Base-by-base conservation (phyloP, 2,113 vertebrate species). In the Lamprologus callipterus region DNA sequence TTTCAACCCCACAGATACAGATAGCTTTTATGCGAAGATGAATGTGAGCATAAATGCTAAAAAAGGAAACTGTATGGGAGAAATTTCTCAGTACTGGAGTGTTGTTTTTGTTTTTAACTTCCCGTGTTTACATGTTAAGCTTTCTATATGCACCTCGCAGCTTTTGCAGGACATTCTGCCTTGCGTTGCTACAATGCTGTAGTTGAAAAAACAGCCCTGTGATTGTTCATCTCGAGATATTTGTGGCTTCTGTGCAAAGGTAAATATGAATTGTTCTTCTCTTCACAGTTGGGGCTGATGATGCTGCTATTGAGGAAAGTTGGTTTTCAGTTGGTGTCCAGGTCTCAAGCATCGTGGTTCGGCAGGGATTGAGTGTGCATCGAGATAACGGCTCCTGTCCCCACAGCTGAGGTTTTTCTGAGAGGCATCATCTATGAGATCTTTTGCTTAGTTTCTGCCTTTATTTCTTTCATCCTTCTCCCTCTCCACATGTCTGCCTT, bases 251-350 rank as follows among this genome's bases (percentile, higher is more conserved):
- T 35, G 53, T 40, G n/a, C 28, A 19, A 16, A 60, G 31, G 83
- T 33, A 53, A 90, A 82, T 65, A 88, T 49, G 37, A 89, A 84
- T 82, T 19, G 54, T 81, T 63, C 17, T 81, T 63, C n/a, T 86
- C 55, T 73, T 82, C 42, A 53, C 28, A 31, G 17, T 85, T 79
- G 31, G 33, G 3, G 4, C 28, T 33, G 57, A 82, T 4, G 12
- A 16, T 80, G 49, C 81, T 8, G 51, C 79, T 80, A 75, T 63
- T 85, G 84, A 75, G 82, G 19, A 16, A 49, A 45, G 28, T 73
- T 78, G 85, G 42, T 54, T 89, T 88, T 93, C 68, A 87, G 54
- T 51, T 42, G 81, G 37, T 83, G 55, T 86, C 88, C 68, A 54
- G 42, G 60, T 49, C 9, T 89, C 51, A 63, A 19, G 85, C 73